Base-by-base conservation (phyloP, 2,113 vertebrate genomes). In the Oenanthe melanoleuca region DNA sequence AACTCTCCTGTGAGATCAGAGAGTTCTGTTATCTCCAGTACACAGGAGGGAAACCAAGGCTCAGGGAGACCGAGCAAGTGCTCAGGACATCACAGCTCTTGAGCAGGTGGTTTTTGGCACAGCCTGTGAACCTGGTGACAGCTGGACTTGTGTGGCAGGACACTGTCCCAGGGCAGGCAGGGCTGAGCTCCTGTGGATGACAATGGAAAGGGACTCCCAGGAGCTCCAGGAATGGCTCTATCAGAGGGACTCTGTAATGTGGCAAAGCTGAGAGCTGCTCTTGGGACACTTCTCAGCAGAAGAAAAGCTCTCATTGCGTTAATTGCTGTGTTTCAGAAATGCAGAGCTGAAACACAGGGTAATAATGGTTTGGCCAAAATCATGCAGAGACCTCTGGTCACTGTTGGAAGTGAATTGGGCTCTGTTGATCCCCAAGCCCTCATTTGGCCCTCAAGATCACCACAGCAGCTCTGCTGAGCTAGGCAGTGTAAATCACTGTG, bases 331-430 rank as follows among this genome's bases (percentile, higher is more conserved):
- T 31, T 63, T 83, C 37, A 50, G 72, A 89, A 80, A 69, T 2
- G 37, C 40, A 78, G 42, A 92, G 56, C 31, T 26, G 64, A 84
- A 80, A 50, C 0, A 0, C 28, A 26, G 24, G 50, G 42, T 73
- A 80, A 34, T 19, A 26, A 59, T 15, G 29, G n/a, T 33, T 69
- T 38, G 34, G 53, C 40, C 67, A 60, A 86, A 84, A 13, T 47
- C 64, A 23, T 0, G 1, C 2, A 0, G 40, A 31, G 45, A 75
- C n/a, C 15, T 86, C 61, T 87, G 75, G 9, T 31, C 7, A 0
- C 3, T 17, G 31, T 2, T 59, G 74, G 59, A 69, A 59, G 40
- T 37, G 45, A 64, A 59, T 52, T 8, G 6, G 5, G 19, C 26
- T 63, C 24, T 82, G 70, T 52, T 45, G 28, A 40, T 66, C 38